Conservation (phyloP, 2,888 invertebrate species). For the Phaedon cochleariae region DNA sequence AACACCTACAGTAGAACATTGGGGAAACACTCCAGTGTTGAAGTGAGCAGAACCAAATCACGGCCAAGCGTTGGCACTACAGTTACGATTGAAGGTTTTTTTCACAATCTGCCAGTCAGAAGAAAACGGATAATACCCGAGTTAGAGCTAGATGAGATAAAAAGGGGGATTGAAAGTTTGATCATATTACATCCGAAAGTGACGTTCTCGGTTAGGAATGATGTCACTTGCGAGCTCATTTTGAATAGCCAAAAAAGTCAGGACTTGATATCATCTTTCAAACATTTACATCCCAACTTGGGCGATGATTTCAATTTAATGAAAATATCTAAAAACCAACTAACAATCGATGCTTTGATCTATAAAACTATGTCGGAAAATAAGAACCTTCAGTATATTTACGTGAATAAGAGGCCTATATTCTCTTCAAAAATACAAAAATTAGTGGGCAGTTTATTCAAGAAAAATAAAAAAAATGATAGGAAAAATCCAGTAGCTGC, state of each 20-base stretch:
- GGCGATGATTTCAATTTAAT: slow-evolving; percentile 59
- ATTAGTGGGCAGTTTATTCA: slow-evolving; percentile 58
- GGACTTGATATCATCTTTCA: slow-evolving; percentile 66
- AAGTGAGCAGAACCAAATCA: slow-evolving; percentile 52
- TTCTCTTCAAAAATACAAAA: slow-evolving; percentile 65
- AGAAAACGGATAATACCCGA: slow-evolving; percentile 65
- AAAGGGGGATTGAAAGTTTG: slow-evolving; percentile 67
- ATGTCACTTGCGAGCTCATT: slow-evolving; percentile 67
- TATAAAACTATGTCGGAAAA: slow-evolving; percentile 62
- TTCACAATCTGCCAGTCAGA: slow-evolving; percentile 71
- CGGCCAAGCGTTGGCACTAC: slow-evolving; percentile 78
- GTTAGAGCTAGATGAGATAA: slow-evolving; percentile 69
- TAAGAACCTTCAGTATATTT: slow-evolving; percentile 69
- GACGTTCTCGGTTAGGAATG: slow-evolving; percentile 76
- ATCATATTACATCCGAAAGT: slow-evolving; percentile 72
- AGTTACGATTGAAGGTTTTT: slow-evolving; percentile 72
- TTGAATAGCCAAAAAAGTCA: slow-evolving; percentile 68
- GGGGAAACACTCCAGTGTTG: slow-evolving; percentile 45
- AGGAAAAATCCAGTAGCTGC: slow-evolving; percentile 18
- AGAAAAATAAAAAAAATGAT: slow-evolving; percentile 32
- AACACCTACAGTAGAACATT: slow-evolving; percentile 68
- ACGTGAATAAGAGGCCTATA: slow-evolving; percentile 71
- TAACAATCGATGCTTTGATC: slow-evolving; percentile 68
- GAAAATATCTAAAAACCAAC: slow-evolving; percentile 59
- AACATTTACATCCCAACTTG: slow-evolving; percentile 61